Conservation (phyloP, 2,113 vertebrate genomes). For the Lanius collurio region DNA sequence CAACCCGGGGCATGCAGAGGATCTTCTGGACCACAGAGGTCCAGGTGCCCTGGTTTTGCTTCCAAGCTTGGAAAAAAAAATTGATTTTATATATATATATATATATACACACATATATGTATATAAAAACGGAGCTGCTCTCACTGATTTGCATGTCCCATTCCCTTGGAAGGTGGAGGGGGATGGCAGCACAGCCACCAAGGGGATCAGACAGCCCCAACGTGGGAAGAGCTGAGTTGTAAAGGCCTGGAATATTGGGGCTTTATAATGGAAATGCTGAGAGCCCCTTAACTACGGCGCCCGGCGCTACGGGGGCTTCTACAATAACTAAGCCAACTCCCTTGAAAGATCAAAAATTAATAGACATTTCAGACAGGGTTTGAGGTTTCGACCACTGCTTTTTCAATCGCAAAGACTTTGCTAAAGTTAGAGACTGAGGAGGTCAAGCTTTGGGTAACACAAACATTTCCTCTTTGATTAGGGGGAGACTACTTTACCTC, state of each 20-base stretch:
- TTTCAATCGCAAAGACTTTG: slow-evolving; percentile 68
- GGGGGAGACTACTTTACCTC: slow-evolving; percentile 67
- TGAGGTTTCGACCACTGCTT: slow-evolving; percentile 62
- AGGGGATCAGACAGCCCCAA: not conserved
- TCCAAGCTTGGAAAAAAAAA: not conserved
- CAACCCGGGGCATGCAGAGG: accelerated
- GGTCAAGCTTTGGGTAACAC: slow-evolving; percentile 72
- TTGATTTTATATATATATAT: accelerated
- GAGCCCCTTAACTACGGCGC: slow-evolving; percentile 45
- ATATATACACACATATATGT: accelerated
- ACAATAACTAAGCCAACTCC: slow-evolving; percentile 48
- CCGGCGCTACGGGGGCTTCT: slow-evolving; percentile 37
- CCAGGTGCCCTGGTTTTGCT: not conserved
- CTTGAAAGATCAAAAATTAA: slow-evolving; percentile 72
- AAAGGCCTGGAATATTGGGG: not conserved
- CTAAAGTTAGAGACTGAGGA: slow-evolving; percentile 69
- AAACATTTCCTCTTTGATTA: slow-evolving; percentile 75
- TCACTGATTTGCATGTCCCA: not conserved
- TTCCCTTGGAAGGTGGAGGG: not conserved
- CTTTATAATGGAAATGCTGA: slow-evolving; percentile 23
- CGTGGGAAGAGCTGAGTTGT: not conserved
- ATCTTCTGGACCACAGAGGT: not conserved
- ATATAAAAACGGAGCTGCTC: accelerated
- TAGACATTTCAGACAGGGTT: slow-evolving; percentile 70
- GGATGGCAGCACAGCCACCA: not conserved